Evolutionary conservation across 2,797 vertebrate genomes (phyloP).

Genomic region (Arnoldichthys spilopterus): DNA sequence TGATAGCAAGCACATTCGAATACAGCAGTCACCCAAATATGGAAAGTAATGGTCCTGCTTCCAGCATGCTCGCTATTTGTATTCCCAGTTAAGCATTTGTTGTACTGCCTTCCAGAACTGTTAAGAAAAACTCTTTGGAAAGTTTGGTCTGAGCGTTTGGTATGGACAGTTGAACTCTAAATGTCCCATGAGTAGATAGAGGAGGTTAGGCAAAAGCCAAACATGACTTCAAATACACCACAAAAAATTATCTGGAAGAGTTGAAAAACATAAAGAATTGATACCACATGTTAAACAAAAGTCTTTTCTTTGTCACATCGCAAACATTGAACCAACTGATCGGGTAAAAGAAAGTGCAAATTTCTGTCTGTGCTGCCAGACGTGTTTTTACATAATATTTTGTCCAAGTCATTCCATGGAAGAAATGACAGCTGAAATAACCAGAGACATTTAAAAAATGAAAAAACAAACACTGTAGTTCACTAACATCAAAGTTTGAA

Average conservation of each 20-base stretch:
- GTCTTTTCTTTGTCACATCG: conserved; percentile 7
- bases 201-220: conserved; percentile 18
- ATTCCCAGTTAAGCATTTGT: conserved; percentile 17
- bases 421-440: not conserved
- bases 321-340: conserved; percentile 11
- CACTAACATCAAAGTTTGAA: not conserved
- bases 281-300: conserved; percentile 14
- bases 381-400: not conserved
- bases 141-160: not conserved
- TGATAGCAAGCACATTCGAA: conserved; percentile 2
- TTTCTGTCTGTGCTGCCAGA: not conserved
- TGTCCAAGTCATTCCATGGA: not conserved
- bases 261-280: not conserved
- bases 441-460: not conserved
- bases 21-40: conserved; percentile 4
- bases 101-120: not conserved
- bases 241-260: conserved; percentile 10
- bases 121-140: not conserved
- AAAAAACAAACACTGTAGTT: not conserved
- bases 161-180: conserved; percentile 19
- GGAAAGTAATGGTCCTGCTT: not conserved
- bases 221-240: not conserved
- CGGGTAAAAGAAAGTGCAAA: conserved; percentile 20
- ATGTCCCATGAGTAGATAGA: not conserved
- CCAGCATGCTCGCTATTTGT: not conserved